Base-by-base conservation (phyloP, 2,888 invertebrate genomes). In the Aleiodes alternator region DNA sequence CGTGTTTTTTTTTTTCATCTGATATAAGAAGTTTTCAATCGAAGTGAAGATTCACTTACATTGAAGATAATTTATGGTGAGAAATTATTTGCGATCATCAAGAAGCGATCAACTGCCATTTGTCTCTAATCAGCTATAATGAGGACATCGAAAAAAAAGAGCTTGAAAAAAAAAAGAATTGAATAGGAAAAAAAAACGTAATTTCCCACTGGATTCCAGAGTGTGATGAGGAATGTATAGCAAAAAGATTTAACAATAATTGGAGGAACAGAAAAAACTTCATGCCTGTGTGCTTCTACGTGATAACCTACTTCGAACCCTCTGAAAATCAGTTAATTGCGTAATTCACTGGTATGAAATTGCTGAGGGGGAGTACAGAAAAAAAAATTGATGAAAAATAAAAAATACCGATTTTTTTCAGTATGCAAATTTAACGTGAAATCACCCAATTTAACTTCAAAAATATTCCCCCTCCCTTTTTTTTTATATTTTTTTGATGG, bases 391-490 rank as follows among this genome's bases (percentile, higher is more conserved):
- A 34, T 34, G 34, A 6, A 14, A 59, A 57, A 57, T 3, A 57
- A 31, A 31, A 6, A 38, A 59, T 34, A 78, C 75, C 66, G 78
- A 79, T 74, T 34, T 74, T 79, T 73, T 55, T 73, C 4, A 11
- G 71, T 8, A 43, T 43, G 43, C 7, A 43, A 57, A 57, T 16
- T n/a, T 14, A 16, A 55, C 14, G 14, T 11, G 3, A 43, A 7
- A 7, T 8, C 43, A 43, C 7, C 43, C 43, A 43, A 43, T 43
- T 43, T 43, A 55, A 55, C 14, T 55, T n/a, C 55, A 55, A 16
- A 55, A 55, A 55, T 7, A 79, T 76, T 79, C 79, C 72, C 75
- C 69, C 55, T 43, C 11, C 0, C 3, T 38, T 7, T 38, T 8
- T 43, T 43, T 9, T 74, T 77, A 78, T 80, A 77, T 77, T 68